Evolutionary conservation across 1,140 invertebrate genomes (phyloP).

Genomic region (Halyomorpha halys): DNA sequence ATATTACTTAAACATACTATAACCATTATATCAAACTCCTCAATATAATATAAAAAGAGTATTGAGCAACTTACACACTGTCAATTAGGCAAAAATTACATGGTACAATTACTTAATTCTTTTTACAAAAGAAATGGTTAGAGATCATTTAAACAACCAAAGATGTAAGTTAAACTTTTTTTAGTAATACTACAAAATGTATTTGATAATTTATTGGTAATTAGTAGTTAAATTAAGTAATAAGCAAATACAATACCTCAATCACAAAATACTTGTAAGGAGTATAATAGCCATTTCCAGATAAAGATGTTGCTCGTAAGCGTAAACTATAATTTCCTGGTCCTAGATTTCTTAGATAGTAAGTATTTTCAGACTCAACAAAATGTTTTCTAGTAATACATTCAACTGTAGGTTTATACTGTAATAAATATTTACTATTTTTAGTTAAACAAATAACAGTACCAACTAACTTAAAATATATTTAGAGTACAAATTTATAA

Average conservation of each 20-base stretch:
- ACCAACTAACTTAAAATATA: too few species aligned
- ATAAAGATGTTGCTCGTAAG: conserved; percentile 66
- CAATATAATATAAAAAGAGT: too few species aligned
- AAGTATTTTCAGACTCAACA: conserved; percentile 34
- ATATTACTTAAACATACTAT: too few species aligned
- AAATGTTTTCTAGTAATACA: conserved; percentile 42
- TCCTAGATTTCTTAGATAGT: conserved; percentile 42
- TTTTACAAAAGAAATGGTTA: not conserved
- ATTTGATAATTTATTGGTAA: not conserved
- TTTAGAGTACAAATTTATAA: too few species aligned
- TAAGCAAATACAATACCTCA: conserved; percentile 35
- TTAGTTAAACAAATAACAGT: too few species aligned
- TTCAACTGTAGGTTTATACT: conserved; percentile 34
- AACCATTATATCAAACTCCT: too few species aligned
- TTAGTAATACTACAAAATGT: too few species aligned
- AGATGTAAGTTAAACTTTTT: too few species aligned
- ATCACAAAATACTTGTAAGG: conserved; percentile 51
- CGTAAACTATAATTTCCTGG: conserved; percentile 76
- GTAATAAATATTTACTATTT: conserved; percentile 26
- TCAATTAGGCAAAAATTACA: too few species aligned
- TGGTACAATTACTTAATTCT: too few species aligned
- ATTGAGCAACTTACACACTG: too few species aligned
- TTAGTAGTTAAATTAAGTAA: conserved; percentile 4
- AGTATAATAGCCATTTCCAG: conserved; percentile 61
- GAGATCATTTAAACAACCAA: not conserved